phyloP scores from a whole-genome alignment of 2,113 vertebrate species.

The Zingel zingel region DNA sequence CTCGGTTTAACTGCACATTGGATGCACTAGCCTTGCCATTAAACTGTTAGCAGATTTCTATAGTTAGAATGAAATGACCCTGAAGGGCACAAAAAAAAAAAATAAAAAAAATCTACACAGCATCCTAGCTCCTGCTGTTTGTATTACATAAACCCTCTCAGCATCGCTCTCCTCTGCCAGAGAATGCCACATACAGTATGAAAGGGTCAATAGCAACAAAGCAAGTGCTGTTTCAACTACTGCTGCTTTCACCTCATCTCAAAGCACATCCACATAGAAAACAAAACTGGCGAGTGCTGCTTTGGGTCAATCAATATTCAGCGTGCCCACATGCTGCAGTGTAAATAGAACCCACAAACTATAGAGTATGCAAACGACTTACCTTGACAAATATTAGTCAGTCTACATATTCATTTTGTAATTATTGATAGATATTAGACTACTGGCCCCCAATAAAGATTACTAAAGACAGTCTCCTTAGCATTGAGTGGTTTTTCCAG shows the following conservation, averaged over 20 bases:
- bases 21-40: not conserved
- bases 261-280: conserved; percentile 41
- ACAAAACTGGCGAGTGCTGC: conserved; percentile 19
- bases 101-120: not conserved
- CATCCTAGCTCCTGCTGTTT: conserved; percentile 26
- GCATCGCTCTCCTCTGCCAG: conserved; percentile 32
- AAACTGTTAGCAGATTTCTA: not conserved
- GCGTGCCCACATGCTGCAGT: conserved; percentile 22
- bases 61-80: conserved; percentile 4
- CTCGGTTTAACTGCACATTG: too few relatives aligned
- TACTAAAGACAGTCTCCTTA: conserved; percentile 7
- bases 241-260: conserved; percentile 51
- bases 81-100: not conserved
- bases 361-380: not conserved
- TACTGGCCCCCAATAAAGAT: conserved; percentile 9
- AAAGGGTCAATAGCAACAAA: conserved; percentile 47
- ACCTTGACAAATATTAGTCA: conserved; percentile 6
- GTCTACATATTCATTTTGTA: not conserved
- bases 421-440: not conserved
- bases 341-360: not conserved
- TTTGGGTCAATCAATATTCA: conserved; percentile 59
- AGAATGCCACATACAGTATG: conserved; percentile 38
- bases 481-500: conserved; percentile 39
- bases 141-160: conserved; percentile 51
- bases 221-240: conserved; percentile 44